Percentiles rank a stretch among this genome's conserved stretches.
phyloP scores from a whole-genome alignment of 1,140 invertebrate species.

The Drosophila pachea region DNA sequence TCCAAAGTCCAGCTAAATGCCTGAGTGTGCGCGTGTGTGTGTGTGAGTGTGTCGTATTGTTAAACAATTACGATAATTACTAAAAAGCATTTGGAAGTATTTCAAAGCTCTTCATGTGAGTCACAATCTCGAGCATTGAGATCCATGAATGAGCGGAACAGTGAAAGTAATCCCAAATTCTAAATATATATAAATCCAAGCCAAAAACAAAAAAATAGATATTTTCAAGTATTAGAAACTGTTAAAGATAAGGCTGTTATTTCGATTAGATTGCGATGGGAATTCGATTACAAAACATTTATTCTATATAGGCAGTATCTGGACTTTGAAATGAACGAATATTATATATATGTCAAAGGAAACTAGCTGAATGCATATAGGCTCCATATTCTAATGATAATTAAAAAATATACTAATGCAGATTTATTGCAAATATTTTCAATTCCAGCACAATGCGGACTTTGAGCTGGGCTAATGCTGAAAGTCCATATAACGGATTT shows the following conservation, averaged over 20 bases:
- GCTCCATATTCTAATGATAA: too few species aligned
- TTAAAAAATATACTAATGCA: too few species aligned
- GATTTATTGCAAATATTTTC: background rate
- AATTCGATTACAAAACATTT: too few species aligned
- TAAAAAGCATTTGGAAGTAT: slow-evolving; percentile 40
- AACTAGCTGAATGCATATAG: too few species aligned
- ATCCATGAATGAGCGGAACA: background rate
- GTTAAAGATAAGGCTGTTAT: background rate
- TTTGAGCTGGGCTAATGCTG: too few species aligned
- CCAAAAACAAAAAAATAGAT: background rate
- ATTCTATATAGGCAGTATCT: too few species aligned
- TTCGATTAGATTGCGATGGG: too few species aligned
- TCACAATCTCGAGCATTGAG: background rate
- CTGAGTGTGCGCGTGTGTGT: too few species aligned
- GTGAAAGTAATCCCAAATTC: slow-evolving; percentile 13
- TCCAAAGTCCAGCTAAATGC: too few species aligned
- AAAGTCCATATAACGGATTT: too few species aligned
- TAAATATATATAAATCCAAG: background rate
- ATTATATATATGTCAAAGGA: too few species aligned
- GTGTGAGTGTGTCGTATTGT: background rate
- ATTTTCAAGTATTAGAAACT: background rate
- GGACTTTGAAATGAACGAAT: too few species aligned
- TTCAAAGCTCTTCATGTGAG: background rate
- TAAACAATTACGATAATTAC: slow-evolving; percentile 61
- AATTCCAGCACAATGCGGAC: background rate